Percentiles rank a stretch among this genome's conserved stretches.
Evolutionary conservation across 92 coral and sea anemone genomes (phyloP).

Genomic region (Parazoanthus darwini): DNA sequence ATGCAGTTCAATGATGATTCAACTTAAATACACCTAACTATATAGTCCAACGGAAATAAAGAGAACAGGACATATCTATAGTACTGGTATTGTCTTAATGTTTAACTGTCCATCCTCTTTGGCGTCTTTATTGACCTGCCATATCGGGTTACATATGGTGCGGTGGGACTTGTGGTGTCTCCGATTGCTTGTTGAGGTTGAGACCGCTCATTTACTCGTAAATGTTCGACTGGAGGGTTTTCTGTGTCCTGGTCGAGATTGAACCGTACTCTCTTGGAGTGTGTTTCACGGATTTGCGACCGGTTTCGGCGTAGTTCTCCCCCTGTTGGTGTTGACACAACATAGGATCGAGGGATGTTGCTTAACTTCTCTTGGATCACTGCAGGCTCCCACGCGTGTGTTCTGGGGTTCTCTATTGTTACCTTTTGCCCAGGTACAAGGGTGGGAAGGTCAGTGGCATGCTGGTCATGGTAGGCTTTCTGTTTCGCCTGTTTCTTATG

Average conservation of each 20-base stretch:
- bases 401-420: too few relatives aligned
- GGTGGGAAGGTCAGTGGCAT: too few relatives aligned
- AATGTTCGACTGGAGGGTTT: not conserved
- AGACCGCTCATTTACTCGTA: not conserved
- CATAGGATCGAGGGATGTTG: slow-evolving; percentile 23
- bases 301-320: slow-evolving; percentile 9
- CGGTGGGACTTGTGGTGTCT: not conserved
- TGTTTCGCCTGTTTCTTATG: too few relatives aligned
- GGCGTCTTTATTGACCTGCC: slow-evolving; percentile 23
- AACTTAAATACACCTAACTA: too few relatives aligned
- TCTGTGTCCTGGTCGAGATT: slow-evolving; percentile 17
- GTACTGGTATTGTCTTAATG: not conserved
- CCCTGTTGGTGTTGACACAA: slow-evolving; percentile 29
- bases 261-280: slow-evolving; percentile 1
- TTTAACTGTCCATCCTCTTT: slow-evolving; percentile 25
- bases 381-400: not conserved
- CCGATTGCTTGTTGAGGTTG: not conserved
- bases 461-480: too few relatives aligned
- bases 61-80: slow-evolving; percentile 12
- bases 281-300: slow-evolving; percentile 16
- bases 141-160: slow-evolving; percentile 19
- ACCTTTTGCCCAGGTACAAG: too few relatives aligned
- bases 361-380: not conserved
- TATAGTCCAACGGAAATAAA: slow-evolving; percentile 13
- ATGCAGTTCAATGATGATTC: not conserved